Base-by-base conservation (phyloP, 2,797 vertebrate species). In the Salmo trutta region DNA sequence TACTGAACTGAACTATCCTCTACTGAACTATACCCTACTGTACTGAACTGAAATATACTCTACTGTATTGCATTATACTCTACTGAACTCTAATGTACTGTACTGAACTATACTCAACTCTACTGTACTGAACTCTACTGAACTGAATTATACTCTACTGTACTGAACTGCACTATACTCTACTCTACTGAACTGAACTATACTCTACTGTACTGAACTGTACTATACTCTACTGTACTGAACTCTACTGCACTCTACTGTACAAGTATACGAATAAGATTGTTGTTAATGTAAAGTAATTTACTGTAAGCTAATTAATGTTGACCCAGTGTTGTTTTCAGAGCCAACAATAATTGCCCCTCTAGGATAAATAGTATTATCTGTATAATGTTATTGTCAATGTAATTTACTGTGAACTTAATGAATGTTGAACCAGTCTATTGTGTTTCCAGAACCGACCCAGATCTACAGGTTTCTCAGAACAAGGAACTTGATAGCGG, bases 381-480 rank as follows among this genome's bases (percentile, higher is more conserved):
- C 19, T 5, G 7, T 62, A 24, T 21, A 24, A 15, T 51, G n/a
- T 24, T 51, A 29, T 67, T 33, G 27, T 33, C 31, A 67, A 29
- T 33, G 65, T 67, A 31, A 29, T 29, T 67, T 33, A 4, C 27
- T 67, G 51, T 47, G 21, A 12, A 52, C 2, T 3, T 19, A 21
- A 53, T 51, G 15, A 71, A 24, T 71, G 10, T 41, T 36, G 4
- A n/a, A 16, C 31, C 33, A 14, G 21, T 27, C 15, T 56, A 66
- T 62, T 64, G 27, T 65, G 7, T 79, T 36, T 86, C 1, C 89
- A 97, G 96, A 97, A 85, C 96, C 96, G 75, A 97, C 96, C 69
- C 96, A 97, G 90, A 97, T 97, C 88, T 97, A 97, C 90, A 93
- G 96, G 93, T 97, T 97, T 92, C 95, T 97, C 69, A 94, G 96